phyloP scores from a whole-genome alignment of 2,888 invertebrate genomes.

The Seladonia tumulorum region DNA sequence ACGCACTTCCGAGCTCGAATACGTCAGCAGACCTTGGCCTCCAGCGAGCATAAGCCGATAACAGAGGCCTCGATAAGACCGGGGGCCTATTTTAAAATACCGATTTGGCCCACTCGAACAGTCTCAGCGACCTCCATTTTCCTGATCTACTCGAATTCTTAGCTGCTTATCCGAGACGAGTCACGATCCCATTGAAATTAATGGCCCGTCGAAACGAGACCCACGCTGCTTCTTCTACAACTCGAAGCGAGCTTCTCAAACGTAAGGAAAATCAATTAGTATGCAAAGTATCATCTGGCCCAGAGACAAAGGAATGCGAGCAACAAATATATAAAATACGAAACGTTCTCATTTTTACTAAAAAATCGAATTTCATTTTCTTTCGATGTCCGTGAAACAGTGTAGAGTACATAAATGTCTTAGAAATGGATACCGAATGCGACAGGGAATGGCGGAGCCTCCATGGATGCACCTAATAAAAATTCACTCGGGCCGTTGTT shows the following conservation, averaged over 20 bases:
- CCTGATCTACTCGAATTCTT: slow-evolving; percentile 45
- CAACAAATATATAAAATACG: no score
- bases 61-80: slow-evolving; percentile 61
- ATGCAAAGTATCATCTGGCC: neutral
- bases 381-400: neutral
- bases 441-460: neutral
- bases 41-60: slow-evolving; percentile 64
- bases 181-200: neutral
- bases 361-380: neutral
- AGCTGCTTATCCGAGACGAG: neutral
- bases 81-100: slow-evolving; percentile 65
- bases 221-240: neutral
- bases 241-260: neutral
- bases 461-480: neutral
- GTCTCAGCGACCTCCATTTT: slow-evolving; percentile 1
- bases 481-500: neutral
- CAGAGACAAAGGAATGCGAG: no score
- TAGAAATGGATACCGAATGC: neutral
- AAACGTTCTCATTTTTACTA: neutral
- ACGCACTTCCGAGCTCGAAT: slow-evolving; percentile 10
- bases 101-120: slow-evolving; percentile 62
- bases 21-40: slow-evolving; percentile 70
- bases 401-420: neutral
- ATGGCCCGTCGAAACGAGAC: neutral
- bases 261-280: neutral